These are phyloP conservation scores for Amazona ochrocephala DNA, from an alignment of 2,797 vertebrate species.

Conservation along the genomic window DNA sequence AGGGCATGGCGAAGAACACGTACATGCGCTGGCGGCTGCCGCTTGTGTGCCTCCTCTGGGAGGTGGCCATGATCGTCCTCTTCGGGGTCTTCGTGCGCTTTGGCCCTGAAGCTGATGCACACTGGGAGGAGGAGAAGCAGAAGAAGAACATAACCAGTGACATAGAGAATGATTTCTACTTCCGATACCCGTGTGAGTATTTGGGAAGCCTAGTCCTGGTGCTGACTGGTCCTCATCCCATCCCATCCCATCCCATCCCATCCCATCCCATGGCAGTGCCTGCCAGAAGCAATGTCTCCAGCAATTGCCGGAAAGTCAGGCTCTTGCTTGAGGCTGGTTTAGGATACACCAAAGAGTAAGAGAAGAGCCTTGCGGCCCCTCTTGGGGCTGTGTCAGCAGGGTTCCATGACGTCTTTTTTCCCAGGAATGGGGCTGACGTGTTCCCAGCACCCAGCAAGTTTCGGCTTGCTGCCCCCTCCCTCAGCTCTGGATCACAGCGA, in stretches of 20 bases:
- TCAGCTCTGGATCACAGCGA: constrained; percentile 29
- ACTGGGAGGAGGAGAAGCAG: constrained; percentile 76
- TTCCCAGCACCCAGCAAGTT: constrained; percentile 2
- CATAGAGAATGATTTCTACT: constrained; percentile 95
- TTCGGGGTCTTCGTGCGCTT: constrained; percentile 93
- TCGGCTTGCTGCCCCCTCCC: constrained; percentile 40
- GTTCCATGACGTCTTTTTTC: not conserved
- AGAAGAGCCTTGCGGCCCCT: not conserved
- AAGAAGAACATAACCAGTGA: constrained; percentile 81
- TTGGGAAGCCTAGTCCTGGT: not conserved
- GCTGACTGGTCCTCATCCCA: not conserved
- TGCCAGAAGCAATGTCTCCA: rapidly evolving
- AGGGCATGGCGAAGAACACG: constrained; percentile 82
- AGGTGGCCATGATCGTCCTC: constrained; percentile 88
- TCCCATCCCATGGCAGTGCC: not conserved
- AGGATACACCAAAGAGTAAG: not conserved
- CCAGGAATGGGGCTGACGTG: constrained; percentile 45
- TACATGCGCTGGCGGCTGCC: constrained; percentile 88
- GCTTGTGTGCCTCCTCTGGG: constrained; percentile 84
- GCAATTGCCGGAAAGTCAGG: rapidly evolving
- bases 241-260: not conserved
- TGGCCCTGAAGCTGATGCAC: constrained; percentile 77
- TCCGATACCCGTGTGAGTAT: constrained; percentile 95
- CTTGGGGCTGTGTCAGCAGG: not conserved
- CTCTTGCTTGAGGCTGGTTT: not conserved